Evolutionary conservation across 2,888 invertebrate genomes (phyloP).

Genomic region (Perdita meconis): DNA sequence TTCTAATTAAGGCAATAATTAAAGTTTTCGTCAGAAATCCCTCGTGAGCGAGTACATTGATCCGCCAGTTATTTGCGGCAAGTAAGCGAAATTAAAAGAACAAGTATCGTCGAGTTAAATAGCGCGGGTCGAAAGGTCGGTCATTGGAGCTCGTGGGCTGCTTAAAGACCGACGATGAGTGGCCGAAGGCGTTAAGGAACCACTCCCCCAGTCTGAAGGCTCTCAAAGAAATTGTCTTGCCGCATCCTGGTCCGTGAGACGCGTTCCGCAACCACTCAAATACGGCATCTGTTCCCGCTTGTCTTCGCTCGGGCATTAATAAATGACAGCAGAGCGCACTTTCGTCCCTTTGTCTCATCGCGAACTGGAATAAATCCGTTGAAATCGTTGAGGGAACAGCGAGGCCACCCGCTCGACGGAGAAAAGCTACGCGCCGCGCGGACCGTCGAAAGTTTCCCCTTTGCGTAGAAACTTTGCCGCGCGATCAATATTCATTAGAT

Average conservation of each 20-base stretch:
- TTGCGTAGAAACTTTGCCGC: slow-evolving; percentile 1
- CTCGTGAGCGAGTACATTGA: neutral
- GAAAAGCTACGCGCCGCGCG: neutral
- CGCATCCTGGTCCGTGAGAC: slow-evolving; percentile 53
- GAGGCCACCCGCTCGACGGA: neutral
- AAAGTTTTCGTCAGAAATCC: neutral
- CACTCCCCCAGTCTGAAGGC: slow-evolving; percentile 49
- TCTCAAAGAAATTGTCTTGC: slow-evolving; percentile 71
- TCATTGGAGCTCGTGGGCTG: slow-evolving; percentile 52
- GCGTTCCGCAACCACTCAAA: slow-evolving; percentile 44
- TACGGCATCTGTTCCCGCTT: slow-evolving; percentile 64
- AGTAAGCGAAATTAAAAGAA: slow-evolving; percentile 56
- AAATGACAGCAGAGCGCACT: slow-evolving; percentile 63
- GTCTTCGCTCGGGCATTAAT: slow-evolving; percentile 65
- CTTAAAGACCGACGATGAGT: slow-evolving; percentile 63
- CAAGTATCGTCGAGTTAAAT: slow-evolving; percentile 49
- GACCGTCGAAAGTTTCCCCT: neutral
- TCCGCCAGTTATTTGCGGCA: neutral
- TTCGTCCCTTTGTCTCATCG: slow-evolving; percentile 51
- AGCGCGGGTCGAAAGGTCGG: slow-evolving; percentile 45
- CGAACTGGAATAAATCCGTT: slow-evolving; percentile 65
- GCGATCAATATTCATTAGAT: neutral
- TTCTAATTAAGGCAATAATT: no score
- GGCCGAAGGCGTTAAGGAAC: slow-evolving; percentile 64
- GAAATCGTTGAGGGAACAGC: slow-evolving; percentile 34